These are phyloP conservation scores for Diachasma alloeum DNA, from an alignment of 1,140 invertebrate species.

Conservation along the genomic window DNA sequence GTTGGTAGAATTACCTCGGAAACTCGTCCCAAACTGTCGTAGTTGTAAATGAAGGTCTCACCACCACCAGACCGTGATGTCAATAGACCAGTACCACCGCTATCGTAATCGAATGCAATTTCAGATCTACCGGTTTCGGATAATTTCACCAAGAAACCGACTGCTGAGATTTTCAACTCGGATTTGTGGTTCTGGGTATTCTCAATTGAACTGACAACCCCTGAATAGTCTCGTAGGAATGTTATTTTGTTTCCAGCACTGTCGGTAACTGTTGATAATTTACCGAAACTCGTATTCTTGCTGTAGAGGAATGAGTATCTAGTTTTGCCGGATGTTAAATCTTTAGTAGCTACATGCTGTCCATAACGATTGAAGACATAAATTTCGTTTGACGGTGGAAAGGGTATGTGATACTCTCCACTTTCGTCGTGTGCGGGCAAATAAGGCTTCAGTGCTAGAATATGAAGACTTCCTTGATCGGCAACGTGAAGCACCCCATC, in stretches of 20 bases:
- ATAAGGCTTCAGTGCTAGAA: constrained; percentile 89
- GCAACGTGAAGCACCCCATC: constrained; percentile 93
- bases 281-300: constrained; percentile 95
- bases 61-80: constrained; percentile 82
- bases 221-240: constrained; percentile 89
- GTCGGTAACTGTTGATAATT: constrained; percentile 91
- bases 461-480: constrained; percentile 90
- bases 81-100: constrained; percentile 76
- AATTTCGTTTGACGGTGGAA: constrained; percentile 88
- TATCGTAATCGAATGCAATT: constrained; percentile 86
- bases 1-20: constrained; percentile 87
- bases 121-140: constrained; percentile 82
- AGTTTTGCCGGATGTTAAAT: constrained; percentile 89
- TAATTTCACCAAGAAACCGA: constrained; percentile 84
- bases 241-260: constrained; percentile 92
- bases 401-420: constrained; percentile 92
- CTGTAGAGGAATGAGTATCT: constrained; percentile 95
- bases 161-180: constrained; percentile 85
- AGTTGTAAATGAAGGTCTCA: constrained; percentile 90
- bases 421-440: constrained; percentile 88
- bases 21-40: constrained; percentile 85
- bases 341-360: constrained; percentile 92
- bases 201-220: constrained; percentile 90
- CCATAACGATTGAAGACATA: constrained; percentile 96
- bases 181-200: constrained; percentile 93